Evolutionary conservation across 2,113 vertebrate species (phyloP), one percentile per base, ranked within the genome.

Genomic region (Festucalex cinctus): DNA sequence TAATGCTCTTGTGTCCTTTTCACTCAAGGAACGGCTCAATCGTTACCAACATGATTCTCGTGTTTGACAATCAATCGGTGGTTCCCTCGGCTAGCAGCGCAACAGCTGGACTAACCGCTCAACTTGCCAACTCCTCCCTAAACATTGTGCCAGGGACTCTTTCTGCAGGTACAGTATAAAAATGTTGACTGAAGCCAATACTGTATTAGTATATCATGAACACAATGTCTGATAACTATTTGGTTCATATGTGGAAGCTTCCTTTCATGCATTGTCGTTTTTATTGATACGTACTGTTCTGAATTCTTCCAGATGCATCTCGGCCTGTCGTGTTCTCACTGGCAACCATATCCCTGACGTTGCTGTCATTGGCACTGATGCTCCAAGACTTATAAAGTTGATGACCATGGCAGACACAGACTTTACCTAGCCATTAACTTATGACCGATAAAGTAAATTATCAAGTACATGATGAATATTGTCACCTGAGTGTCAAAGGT

Each of bases 1-100:
- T n/a, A 5, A 36, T 37, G 16, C 28, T 60, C 6, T 35, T 72
- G 10, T 65, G 0, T 67, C 3, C 63, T 64, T 65, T 4, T 56
- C 16, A 37, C 12, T 77, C 6, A 9, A 89, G 87, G 24, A 67
- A 0, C 1, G 87, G 87, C 75, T 88, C 87, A 43, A 73, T 85
- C 16, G 26, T 44, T 10, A 17, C 22, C 9, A 0, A 71, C 17
- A 53, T 49, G 44, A 69, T 74, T 35, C 72, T 87, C 6, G 76
- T 83, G 56, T 89, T 78, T 61, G 0, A 1, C 14, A 1, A 70
- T 60, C 0, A 0, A 48, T 32, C 0, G 8, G 71, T 44, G 19
- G 67, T 85, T 83, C 84, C 85, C 37, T 1, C 66, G 16, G 1
- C 20, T 14, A 49, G 0, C 9, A 24, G 0, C 17, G 74, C 66